Evolutionary conservation across 2,888 invertebrate genomes (phyloP).

Genomic region (Caenorhabditis doughertyi): DNA sequence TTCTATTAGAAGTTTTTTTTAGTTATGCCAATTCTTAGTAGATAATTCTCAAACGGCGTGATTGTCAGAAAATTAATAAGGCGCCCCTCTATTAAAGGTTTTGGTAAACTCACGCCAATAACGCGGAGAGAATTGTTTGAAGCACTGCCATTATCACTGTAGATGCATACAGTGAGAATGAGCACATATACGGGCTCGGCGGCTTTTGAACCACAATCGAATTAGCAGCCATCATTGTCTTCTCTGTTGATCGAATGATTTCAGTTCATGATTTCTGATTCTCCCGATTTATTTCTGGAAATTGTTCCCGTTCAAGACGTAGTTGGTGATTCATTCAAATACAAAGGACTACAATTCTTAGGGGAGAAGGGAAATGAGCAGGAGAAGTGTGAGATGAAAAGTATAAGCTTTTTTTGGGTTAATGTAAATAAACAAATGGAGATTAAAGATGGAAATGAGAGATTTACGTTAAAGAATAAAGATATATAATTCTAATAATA

Average conservation of each 20-base stretch:
- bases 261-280: slow-evolving; percentile 14
- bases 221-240: slow-evolving; percentile 55
- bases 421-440: slow-evolving; percentile 16
- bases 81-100: too few relatives aligned
- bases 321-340: slow-evolving; percentile 10
- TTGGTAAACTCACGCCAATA: slow-evolving; percentile 50
- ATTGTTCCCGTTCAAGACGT: neutral
- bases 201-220: slow-evolving; percentile 60
- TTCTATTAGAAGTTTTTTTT: too few relatives aligned
- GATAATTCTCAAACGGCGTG: too few relatives aligned
- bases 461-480: neutral
- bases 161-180: slow-evolving; percentile 55
- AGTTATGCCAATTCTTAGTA: too few relatives aligned
- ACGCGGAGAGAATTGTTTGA: slow-evolving; percentile 35
- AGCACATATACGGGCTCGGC: slow-evolving; percentile 55
- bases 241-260: neutral
- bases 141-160: slow-evolving; percentile 57
- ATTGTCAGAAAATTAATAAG: too few relatives aligned
- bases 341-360: neutral
- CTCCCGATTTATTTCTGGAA: slow-evolving; percentile 6
- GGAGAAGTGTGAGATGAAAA: neutral
- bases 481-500: too few relatives aligned
- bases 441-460: neutral
- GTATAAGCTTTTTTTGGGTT: neutral
- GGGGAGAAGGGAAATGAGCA: neutral